A percentile compares a stretch with the other conserved stretches of the same genome.
These are phyloP conservation scores for Stenurella melanura DNA, from an alignment of 2,888 invertebrate species.

Conservation along the genomic window DNA sequence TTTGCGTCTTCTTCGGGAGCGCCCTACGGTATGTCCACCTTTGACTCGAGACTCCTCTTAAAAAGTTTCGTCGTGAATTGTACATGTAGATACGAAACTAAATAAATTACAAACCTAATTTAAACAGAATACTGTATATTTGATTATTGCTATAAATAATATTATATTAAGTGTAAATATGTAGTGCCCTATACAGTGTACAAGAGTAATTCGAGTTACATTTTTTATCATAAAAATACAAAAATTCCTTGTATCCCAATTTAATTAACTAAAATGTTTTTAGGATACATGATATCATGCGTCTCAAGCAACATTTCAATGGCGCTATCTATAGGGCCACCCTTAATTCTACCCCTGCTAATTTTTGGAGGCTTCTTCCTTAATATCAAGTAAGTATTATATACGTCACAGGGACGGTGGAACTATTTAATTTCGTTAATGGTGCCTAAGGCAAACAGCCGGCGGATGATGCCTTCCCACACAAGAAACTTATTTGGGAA, in stretches of 20 bases:
- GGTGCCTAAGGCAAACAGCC: not conserved
- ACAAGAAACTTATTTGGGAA: not conserved
- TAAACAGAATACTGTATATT: too few species aligned
- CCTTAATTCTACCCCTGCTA: slow-evolving; percentile 93
- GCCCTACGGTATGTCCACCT: too few species aligned
- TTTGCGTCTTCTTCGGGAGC: too few species aligned
- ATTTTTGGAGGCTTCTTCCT: slow-evolving; percentile 97
- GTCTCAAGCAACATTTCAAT: slow-evolving; percentile 88
- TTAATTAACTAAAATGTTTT: slow-evolving; percentile 49
- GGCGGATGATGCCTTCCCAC: not conserved
- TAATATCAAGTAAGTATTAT: slow-evolving; percentile 84
- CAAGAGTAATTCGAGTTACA: too few species aligned
- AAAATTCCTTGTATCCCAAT: not conserved
- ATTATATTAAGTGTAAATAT: too few species aligned
- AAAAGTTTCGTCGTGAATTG: too few species aligned
- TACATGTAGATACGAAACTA: too few species aligned
- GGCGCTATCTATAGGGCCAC: slow-evolving; percentile 93
- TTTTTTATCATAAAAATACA: not conserved
- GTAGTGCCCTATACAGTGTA: too few species aligned
- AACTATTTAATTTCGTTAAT: slow-evolving; percentile 19
- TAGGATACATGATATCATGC: slow-evolving; percentile 95
- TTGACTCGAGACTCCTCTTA: too few species aligned
- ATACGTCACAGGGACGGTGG: not conserved
- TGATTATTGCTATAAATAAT: too few species aligned
- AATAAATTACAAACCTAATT: too few species aligned